A percentile compares a stretch with the other conserved stretches of the same genome.
These are phyloP conservation scores for Chrysomela aeneicollis DNA, from an alignment of 2,888 invertebrate genomes.

Conservation along the genomic window DNA sequence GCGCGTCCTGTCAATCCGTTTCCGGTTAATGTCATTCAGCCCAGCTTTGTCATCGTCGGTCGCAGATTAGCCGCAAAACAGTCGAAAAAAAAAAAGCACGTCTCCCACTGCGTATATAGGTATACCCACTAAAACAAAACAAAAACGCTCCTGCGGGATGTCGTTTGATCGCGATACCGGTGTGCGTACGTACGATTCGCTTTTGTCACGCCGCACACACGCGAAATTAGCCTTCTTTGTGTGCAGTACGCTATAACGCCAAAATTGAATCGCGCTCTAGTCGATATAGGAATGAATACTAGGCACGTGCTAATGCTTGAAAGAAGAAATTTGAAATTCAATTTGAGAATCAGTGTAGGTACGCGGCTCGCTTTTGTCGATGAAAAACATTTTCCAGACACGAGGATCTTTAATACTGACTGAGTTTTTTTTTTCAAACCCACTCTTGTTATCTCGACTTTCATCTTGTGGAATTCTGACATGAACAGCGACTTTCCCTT, in stretches of 20 bases:
- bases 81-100: slow-evolving; percentile 30
- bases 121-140: slow-evolving; percentile 42
- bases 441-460: no score
- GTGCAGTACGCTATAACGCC: slow-evolving; percentile 40
- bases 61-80: slow-evolving; percentile 45
- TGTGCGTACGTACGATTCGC: slow-evolving; percentile 34
- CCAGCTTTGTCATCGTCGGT: slow-evolving; percentile 51
- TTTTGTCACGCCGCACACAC: slow-evolving; percentile 42
- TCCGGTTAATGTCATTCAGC: slow-evolving; percentile 49
- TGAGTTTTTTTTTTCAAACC: no score
- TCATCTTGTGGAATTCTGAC: no score
- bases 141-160: slow-evolving; percentile 48
- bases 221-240: slow-evolving; percentile 53
- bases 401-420: no score
- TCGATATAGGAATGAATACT: slow-evolving; percentile 53
- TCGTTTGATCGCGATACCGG: slow-evolving; percentile 45
- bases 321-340: slow-evolving; percentile 41
- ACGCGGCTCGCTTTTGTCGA: no score
- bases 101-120: slow-evolving; percentile 30
- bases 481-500: no score
- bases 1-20: slow-evolving; percentile 52
- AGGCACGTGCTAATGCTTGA: slow-evolving; percentile 39
- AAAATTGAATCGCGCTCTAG: slow-evolving; percentile 55
- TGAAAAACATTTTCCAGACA: no score
- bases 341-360: slow-evolving; percentile 40